A percentile compares a stretch with the other conserved stretches of the same genome.
Evolutionary conservation across 2,888 invertebrate genomes (phyloP).

Genomic region (Catocala fraxini): DNA sequence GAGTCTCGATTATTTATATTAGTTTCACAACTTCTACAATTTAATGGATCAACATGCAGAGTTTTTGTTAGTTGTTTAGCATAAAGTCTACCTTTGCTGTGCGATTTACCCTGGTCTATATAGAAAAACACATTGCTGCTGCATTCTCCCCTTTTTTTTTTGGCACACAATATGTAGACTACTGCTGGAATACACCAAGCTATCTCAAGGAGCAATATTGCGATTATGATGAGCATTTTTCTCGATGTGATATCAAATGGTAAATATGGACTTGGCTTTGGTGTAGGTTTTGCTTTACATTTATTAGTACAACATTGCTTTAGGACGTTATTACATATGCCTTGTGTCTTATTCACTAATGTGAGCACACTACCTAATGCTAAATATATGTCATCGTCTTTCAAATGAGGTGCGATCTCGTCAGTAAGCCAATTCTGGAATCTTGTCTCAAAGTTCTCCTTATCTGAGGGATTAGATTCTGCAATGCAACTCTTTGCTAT

Average conservation of each 20-base stretch:
- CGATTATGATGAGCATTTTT: conserved; percentile 62
- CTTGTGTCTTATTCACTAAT: conserved; percentile 61
- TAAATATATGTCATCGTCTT: conserved; percentile 88
- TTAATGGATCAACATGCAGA: too few relatives aligned
- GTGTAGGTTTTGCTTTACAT: too few relatives aligned
- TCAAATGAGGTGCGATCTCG: conserved; percentile 85
- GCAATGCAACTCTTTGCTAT: conserved; percentile 84
- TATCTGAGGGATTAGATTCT: conserved; percentile 64
- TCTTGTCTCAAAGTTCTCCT: conserved; percentile 80
- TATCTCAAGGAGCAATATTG: conserved; percentile 70
- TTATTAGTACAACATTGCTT: conserved; percentile 1
- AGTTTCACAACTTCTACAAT: too few relatives aligned
- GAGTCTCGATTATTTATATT: not conserved
- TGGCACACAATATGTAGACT: conserved; percentile 50
- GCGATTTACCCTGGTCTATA: conserved; percentile 18
- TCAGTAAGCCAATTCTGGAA: conserved; percentile 86
- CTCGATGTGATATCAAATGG: conserved; percentile 57
- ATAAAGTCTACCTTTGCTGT: not conserved
- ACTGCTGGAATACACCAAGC: conserved; percentile 72
- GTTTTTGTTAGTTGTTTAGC: not conserved
- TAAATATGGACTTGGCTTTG: conserved; percentile 2
- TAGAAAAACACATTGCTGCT: conserved; percentile 44
- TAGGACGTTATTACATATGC: conserved; percentile 30
- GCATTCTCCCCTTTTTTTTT: conserved; percentile 40
- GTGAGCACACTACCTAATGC: conserved; percentile 84